Evolutionary conservation across 2,113 vertebrate genomes (phyloP).

Genomic region (Cinclus cinclus): DNA sequence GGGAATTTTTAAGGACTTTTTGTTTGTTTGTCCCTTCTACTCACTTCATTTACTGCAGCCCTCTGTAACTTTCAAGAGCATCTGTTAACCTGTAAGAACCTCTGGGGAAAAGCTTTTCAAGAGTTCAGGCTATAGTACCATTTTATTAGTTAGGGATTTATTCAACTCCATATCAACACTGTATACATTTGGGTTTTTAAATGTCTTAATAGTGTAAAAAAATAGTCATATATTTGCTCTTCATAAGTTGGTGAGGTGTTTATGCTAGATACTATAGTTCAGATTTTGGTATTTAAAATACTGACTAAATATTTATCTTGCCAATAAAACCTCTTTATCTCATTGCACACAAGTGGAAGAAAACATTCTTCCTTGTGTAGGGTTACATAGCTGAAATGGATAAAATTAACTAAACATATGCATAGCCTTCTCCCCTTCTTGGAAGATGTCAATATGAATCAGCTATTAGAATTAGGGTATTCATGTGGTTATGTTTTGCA

Average conservation of each 20-base stretch:
- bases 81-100: neutral
- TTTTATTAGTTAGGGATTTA: neutral
- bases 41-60: neutral
- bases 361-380: neutral
- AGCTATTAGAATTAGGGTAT: neutral
- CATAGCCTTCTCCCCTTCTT: neutral
- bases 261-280: neutral
- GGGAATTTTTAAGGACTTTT: fast-evolving
- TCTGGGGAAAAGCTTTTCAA: neutral
- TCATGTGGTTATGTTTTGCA: neutral
- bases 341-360: neutral
- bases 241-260: neutral
- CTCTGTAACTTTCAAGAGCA: neutral
- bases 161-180: neutral
- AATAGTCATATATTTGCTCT: neutral
- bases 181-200: neutral
- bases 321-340: neutral
- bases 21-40: neutral
- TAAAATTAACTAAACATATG: neutral
- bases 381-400: neutral
- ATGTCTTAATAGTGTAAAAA: neutral
- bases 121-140: neutral
- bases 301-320: neutral
- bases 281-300: neutral
- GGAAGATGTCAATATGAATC: neutral